Base-by-base conservation (phyloP, 92 coral and sea anemone species). In the Diadumene lineata region DNA sequence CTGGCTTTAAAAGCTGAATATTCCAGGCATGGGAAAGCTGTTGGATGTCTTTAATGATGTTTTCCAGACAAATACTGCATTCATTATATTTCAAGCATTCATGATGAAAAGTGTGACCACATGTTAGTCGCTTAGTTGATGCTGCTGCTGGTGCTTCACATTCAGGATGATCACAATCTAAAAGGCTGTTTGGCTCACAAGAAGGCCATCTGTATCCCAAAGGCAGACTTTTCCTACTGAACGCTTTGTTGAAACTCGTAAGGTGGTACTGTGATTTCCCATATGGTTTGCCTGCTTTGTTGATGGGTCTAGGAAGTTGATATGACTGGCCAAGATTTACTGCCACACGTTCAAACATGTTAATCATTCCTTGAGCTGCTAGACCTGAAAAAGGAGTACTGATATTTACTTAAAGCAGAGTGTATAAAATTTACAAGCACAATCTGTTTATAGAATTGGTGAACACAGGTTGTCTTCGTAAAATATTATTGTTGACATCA, bases 161-260 rank as follows among this genome's bases (percentile, higher is more conserved):
- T 1, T 60, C 62, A 46, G 65, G 69, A 23, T 64, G 33, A 74
- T 78, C 92, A 68, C 88, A 86, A 34, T 82, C 87, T 26, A 86
- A 69, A 60, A 26, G 53, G 25, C 68, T 30, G 38, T 75, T 38
- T 46, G 88, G 92, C 64, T 68, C 64, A 38, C 29, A 27, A 11
- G 75, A 32, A 56, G 92, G 89, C 88, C 79, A 87, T 68, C 82
- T 66, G 57, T 78, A 79, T 17, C 88, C 92, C 38, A 87, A 32
- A 27, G 92, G 92, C 18, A 86, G 70, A 24, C 76, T 70, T 68
- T 86, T 76, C 21, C 21, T 43, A 9, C 21, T 16, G 78, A 86
- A 74, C n/a, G n/a, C n/a, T n/a, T n/a, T n/a, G n/a, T n/a, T n/a
- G n/a, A n/a, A n/a, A n/a, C n/a, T n/a, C n/a, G n/a, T n/a, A n/a